Evolutionary conservation across 2,113 vertebrate species (phyloP), one percentile per base, ranked within the genome.

Genomic region (Cyprinus carpio): DNA sequence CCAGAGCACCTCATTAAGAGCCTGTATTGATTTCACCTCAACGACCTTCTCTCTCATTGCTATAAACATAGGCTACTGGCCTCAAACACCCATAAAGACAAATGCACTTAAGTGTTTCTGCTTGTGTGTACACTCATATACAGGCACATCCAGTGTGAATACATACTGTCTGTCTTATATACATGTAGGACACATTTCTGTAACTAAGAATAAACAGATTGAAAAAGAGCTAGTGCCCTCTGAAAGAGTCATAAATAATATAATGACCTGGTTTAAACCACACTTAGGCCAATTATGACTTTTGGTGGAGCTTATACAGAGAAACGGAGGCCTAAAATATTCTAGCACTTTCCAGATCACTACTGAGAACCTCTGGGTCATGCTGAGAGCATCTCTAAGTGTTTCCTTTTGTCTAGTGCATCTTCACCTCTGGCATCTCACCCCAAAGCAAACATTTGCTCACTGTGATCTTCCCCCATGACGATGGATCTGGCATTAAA

Each of bases 1-100:
- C 87, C 89, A 87, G 87, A 91, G 87, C 87, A 88, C 91, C 88
- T 94, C 92, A 93, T 93, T 92, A 92, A 91, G 80, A 84, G 85
- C 87, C 84, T 72, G 86, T 92, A 93, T 92, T 91, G 92, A 93
- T 92, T 92, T 92, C 91, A 90, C 89, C 90, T 83, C 43, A 23
- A 23, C 90, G 86, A 91, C 90, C 49, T 74, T 88, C 87, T 88
- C 84, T 89, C 85, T 51, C 54, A 20, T 16, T 56, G 83, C 86
- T 88, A 85, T 90, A 90, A 92, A 92, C 87, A 89, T 81, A n/a
- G n/a, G 69, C 83, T n/a, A n/a, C n/a, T n/a, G n/a, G n/a, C n/a
- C n/a, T n/a, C 86, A 90, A 92, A 89, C 83, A 75, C 90, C 49
- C 81, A 71, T 1, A 16, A 89, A 88, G 86, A 86, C 89, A 90